Conservation (phyloP, 1,140 invertebrate species). For the Phymorhynchus buccinoides region DNA sequence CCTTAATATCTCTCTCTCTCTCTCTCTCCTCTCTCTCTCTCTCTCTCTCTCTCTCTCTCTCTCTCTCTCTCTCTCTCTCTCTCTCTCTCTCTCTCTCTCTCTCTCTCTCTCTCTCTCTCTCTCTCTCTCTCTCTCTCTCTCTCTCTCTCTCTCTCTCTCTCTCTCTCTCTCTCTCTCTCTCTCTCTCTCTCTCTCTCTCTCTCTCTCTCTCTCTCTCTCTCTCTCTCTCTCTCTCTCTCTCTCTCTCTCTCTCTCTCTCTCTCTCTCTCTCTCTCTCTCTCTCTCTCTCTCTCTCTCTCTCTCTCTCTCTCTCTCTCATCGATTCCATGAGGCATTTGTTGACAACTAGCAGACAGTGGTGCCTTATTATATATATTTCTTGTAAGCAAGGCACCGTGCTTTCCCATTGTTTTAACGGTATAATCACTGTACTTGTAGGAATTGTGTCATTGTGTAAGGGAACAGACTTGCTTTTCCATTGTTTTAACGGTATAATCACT, state of each 20-base stretch:
- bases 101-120: background rate
- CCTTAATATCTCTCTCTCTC: background rate
- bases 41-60: background rate
- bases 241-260: constrained; percentile 1
- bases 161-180: constrained; percentile 32
- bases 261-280: constrained; percentile 19
- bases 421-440: too few relatives aligned
- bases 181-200: constrained; percentile 32
- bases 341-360: too few relatives aligned
- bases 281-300: constrained; percentile 29
- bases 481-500: too few relatives aligned
- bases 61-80: background rate
- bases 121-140: constrained; percentile 38
- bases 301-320: constrained; percentile 25
- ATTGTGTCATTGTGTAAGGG: too few relatives aligned
- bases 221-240: constrained; percentile 4
- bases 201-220: constrained; percentile 32
- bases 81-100: background rate
- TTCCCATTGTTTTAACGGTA: too few relatives aligned
- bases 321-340: too few relatives aligned
- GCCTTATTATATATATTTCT: too few relatives aligned
- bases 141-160: constrained; percentile 28
- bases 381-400: too few relatives aligned
- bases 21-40: background rate
- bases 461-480: too few relatives aligned